Base-by-base conservation (phyloP, 2,888 invertebrate species). In the Drosophila ezoana region DNA sequence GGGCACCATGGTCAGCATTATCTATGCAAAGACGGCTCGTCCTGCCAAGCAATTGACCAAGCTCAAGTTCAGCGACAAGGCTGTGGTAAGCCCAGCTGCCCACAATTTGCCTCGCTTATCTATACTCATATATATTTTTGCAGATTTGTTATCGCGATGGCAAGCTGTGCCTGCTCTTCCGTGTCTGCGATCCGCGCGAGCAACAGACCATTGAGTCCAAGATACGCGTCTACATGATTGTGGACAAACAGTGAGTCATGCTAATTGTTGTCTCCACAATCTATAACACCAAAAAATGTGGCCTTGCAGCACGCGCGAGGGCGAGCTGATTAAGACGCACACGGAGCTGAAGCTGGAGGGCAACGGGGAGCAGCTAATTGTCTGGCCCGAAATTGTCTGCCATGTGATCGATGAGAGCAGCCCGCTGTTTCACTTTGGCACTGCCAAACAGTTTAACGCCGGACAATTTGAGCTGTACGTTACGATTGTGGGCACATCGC, bases 301-400 rank as follows among this genome's bases (percentile, higher is more conserved):
- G 13, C 23, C 2, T 56, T 61, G 11, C 60, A 92, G 92, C 41
- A 91, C 92, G 5, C 79, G 81, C 8, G 96, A 96, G 92, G 96
- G 96, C 0, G 97, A 96, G 90, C 90, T 95, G 33, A 93, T 96
- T 5, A 95, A 96, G 91, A 95, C 95, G 87, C 95, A 97, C 82
- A 94, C 95, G 78, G 94, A 95, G 79, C 92, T 97, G 49, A 93
- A 94, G 72, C 90, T 96, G 70, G 94, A 94, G 89, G 94, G 95
- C 67, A 93, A 94, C 52, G 94, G 95, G 0, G 84, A 90, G 66
- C 95, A 96, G 37, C 90, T 94, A 38, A 95, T 97, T 84, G 94
- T 97, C 44, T 98, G 98, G 98, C 98, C 98, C 0, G 95, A 97
- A 85, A 96, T 96, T 1, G 94, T 98, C 10, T 95, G 96, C 11